Percentiles rank a stretch among this genome's conserved stretches.
Evolutionary conservation across 2,113 vertebrate genomes (phyloP).

Genomic region (Chaetura pelagica): DNA sequence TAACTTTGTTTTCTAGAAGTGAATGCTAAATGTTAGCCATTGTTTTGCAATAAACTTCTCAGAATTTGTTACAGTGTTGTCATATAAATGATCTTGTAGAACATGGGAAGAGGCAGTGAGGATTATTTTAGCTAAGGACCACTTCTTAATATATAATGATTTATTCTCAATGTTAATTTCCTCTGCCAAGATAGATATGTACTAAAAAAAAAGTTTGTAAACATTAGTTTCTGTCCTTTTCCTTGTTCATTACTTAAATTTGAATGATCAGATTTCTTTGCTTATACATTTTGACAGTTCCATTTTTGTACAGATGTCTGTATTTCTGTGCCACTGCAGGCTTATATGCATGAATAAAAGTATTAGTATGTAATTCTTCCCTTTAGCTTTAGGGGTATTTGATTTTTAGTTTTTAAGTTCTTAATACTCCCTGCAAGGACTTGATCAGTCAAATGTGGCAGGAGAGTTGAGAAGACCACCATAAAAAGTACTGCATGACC

Average conservation of each 20-base stretch:
- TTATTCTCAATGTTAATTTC: background rate
- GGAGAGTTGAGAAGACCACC: background rate
- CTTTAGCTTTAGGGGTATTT: background rate
- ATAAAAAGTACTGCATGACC: background rate
- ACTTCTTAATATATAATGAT: background rate
- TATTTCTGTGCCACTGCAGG: background rate
- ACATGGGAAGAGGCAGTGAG: background rate
- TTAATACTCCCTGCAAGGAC: background rate
- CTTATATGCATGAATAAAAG: background rate
- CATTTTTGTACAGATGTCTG: background rate
- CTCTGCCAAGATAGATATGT: background rate
- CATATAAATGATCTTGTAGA: background rate
- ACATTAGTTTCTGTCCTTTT: background rate
- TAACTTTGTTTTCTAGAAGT: background rate
- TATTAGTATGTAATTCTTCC: background rate
- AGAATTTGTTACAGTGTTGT: background rate
- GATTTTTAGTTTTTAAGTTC: background rate
- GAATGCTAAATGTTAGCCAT: background rate
- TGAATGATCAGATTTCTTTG: background rate
- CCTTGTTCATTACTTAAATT: background rate
- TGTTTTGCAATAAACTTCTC: background rate
- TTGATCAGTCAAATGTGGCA: background rate
- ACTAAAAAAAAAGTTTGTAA: background rate
- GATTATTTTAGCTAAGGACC: background rate
- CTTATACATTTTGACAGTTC: background rate